Base-by-base conservation (phyloP, 1,140 invertebrate species). In the Chlorops oryzae region DNA sequence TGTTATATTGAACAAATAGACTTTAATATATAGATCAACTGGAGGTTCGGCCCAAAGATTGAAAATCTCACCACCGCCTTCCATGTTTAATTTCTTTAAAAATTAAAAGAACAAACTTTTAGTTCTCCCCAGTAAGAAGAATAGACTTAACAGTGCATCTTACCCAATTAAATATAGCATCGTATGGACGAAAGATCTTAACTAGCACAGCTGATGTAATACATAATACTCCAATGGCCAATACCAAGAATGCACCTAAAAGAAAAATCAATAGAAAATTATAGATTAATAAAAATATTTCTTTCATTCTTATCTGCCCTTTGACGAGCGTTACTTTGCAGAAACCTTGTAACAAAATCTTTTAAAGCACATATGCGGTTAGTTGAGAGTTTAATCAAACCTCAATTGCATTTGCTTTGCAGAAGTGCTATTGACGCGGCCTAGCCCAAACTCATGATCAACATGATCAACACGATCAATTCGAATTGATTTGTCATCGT, bases 1-100 rank as follows among this genome's bases (percentile, higher is more conserved):
- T 5, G 87, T 92, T 1, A 95, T 74, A 63, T 96, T 92, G 70
- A 92, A 96, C 3, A 96, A 75, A 62, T 85, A 93, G 2, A 95
- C 82, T 66, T 86, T 86, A 24, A 91, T 74, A 59, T 88, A 89
- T 1, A 94, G 78, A 42, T 90, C 83, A 4, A 93, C 84, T 23
- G 88, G 85, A 2, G 90, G 88, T 53, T 83, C 81, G 43, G 82
- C 74, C 92, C 92, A 96, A 56, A 90, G 75, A 50, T 90, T 82
- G 69, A 88, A 95, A 17, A 88, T 84, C 66, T 91, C 87, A 2
- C 86, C 84, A 6, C 83, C 83, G 32, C 85, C 79, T 34, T 72
- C 68, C 52, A 92, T 81, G 10, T 76, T 70, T 3, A 85, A 73
- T 81, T 91, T 90, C 83, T 90, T 75, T 32, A 73, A 72, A 49